Percentiles rank a stretch among this genome's conserved stretches.
Evolutionary conservation across 2,797 vertebrate species (phyloP).

Genomic region (Fratercula arctica): DNA sequence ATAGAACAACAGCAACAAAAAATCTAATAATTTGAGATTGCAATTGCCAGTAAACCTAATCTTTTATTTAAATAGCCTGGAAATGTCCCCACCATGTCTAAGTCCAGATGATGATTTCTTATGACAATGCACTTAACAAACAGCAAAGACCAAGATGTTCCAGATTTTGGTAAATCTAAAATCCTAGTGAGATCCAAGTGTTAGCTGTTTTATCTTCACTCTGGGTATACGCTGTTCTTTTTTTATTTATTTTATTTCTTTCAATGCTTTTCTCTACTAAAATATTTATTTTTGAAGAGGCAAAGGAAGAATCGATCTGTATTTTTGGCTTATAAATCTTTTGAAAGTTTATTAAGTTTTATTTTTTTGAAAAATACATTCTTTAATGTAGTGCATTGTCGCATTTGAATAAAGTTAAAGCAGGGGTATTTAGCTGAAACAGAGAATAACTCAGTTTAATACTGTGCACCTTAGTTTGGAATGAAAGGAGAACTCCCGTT

Average conservation of each 20-base stretch:
- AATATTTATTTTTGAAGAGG: background rate
- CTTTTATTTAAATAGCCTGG: background rate
- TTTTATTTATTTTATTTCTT: background rate
- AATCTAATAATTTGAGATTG: background rate
- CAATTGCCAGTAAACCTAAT: background rate
- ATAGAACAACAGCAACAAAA: background rate
- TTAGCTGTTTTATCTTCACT: background rate
- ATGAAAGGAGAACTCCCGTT: constrained; percentile 37
- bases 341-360: background rate
- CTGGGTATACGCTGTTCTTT: background rate
- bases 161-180: background rate
- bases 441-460: constrained; percentile 17
- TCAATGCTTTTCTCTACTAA: background rate
- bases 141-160: background rate
- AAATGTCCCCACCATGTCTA: background rate
- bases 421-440: constrained; percentile 11
- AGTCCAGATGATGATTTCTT: background rate
- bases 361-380: background rate
- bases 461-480: background rate
- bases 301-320: background rate
- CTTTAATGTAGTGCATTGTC: background rate
- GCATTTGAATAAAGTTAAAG: background rate
- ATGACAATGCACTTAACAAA: background rate
- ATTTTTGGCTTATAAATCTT: background rate
- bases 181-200: background rate